Percentiles rank a stretch among this genome's conserved stretches.
Evolutionary conservation across 2,888 invertebrate genomes (phyloP).

Genomic region (Cheilosia pagana): DNA sequence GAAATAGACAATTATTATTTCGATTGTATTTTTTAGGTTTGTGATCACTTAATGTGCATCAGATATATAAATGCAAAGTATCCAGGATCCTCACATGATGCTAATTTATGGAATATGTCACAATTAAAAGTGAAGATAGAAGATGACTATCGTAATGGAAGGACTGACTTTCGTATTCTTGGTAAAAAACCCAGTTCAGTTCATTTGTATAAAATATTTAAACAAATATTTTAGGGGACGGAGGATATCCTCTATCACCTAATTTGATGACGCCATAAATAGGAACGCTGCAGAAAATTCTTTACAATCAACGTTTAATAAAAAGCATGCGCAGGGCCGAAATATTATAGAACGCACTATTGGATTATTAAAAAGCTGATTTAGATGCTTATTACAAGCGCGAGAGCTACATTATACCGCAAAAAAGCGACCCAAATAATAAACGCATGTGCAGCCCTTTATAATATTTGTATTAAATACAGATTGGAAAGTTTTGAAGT

Average conservation of each 20-base stretch:
- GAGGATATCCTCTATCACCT: no score
- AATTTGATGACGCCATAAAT: background rate
- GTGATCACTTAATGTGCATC: conserved; percentile 1
- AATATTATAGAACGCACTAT: no score
- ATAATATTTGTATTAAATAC: conserved; percentile 1
- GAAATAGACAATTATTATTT: background rate
- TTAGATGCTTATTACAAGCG: background rate
- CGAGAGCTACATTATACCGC: background rate
- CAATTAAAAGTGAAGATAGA: conserved; percentile 4
- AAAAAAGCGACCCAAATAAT: background rate
- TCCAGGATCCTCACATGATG: no score
- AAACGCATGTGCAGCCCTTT: background rate
- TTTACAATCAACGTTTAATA: background rate
- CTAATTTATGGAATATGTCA: no score
- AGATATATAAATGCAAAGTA: no score
- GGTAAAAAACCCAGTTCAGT: background rate
- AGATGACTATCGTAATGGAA: conserved; percentile 7
- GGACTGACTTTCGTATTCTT: conserved; percentile 4
- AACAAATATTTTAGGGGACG: conserved; percentile 2
- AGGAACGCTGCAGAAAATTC: background rate
- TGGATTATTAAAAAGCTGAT: background rate
- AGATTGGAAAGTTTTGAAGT: conserved; percentile 1
- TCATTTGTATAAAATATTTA: conserved; percentile 1
- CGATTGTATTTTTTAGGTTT: background rate
- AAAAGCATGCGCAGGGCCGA: background rate